These are phyloP conservation scores for Stegastes partitus DNA, from an alignment of 2,113 vertebrate genomes.

Conservation along the genomic window DNA sequence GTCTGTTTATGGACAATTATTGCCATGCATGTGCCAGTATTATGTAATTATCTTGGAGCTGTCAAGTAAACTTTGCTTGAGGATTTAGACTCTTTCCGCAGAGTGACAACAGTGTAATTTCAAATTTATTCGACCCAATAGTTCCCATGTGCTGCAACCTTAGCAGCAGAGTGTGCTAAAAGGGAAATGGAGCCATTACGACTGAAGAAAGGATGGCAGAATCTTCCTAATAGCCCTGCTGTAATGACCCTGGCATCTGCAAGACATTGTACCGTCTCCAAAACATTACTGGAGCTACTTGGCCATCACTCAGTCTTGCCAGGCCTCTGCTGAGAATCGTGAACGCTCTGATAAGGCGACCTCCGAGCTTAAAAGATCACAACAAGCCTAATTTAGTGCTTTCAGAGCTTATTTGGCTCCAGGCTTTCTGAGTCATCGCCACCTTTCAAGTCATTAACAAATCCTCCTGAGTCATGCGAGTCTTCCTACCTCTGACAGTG, in stretches of 20 bases:
- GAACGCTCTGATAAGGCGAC: conserved; percentile 26
- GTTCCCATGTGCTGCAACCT: conserved; percentile 39
- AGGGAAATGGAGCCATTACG: conserved; percentile 53
- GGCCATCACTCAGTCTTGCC: conserved; percentile 30
- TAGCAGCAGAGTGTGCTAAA: conserved; percentile 28
- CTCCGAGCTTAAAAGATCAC: conserved; percentile 29
- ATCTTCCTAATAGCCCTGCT: conserved; percentile 51
- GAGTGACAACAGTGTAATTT: conserved; percentile 41
- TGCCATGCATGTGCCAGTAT: conserved; percentile 17
- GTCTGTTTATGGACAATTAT: conserved; percentile 32
- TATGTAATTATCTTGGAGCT: conserved; percentile 39
- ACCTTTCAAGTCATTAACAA: conserved; percentile 50
- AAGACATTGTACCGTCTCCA: conserved; percentile 30
- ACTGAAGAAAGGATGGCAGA: conserved; percentile 23
- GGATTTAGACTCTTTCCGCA: conserved; percentile 40
- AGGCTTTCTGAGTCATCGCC: conserved; percentile 46
- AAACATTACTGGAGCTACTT: conserved; percentile 53
- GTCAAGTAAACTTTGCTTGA: conserved; percentile 24
- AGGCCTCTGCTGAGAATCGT: conserved; percentile 21
- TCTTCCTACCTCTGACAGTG: conserved; percentile 23
- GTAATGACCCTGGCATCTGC: conserved; percentile 57
- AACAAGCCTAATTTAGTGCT: conserved; percentile 47
- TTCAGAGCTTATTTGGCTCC: conserved; percentile 24
- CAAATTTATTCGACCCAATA: conserved; percentile 24
- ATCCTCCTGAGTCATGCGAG: conserved; percentile 15